These are phyloP conservation scores for Perccottus glenii DNA, from an alignment of 2,113 vertebrate species.

Conservation along the genomic window DNA sequence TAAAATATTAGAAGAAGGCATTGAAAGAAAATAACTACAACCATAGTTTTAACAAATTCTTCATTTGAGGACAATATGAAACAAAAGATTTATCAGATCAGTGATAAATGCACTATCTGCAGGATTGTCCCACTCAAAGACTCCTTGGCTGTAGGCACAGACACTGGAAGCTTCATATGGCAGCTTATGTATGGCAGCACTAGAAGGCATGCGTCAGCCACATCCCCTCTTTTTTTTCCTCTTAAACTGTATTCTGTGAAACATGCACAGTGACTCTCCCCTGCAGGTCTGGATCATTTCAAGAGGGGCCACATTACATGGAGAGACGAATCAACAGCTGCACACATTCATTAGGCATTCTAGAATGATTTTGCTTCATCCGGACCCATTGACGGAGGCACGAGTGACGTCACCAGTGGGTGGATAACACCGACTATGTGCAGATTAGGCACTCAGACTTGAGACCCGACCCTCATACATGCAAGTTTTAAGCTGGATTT, in stretches of 20 bases:
- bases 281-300: slow-evolving; percentile 50
- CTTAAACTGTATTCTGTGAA: slow-evolving; percentile 4
- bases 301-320: slow-evolving; percentile 40
- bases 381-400: slow-evolving; percentile 62
- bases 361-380: slow-evolving; percentile 60
- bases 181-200: not conserved
- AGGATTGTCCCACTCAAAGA: not conserved
- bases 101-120: not conserved
- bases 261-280: slow-evolving; percentile 32
- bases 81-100: not conserved
- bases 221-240: not conserved
- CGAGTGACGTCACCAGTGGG: slow-evolving; percentile 59
- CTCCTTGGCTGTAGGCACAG: not conserved
- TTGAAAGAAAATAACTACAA: too few relatives aligned
- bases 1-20: too few relatives aligned
- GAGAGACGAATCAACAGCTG: slow-evolving; percentile 69
- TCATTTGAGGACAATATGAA: too few relatives aligned
- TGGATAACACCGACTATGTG: slow-evolving; percentile 58
- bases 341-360: slow-evolving; percentile 71
- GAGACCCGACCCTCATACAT: slow-evolving; percentile 39
- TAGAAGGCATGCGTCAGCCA: not conserved
- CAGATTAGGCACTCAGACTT: slow-evolving; percentile 64
- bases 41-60: too few relatives aligned
- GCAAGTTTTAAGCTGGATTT: slow-evolving; percentile 60
- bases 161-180: slow-evolving; percentile 17